These are phyloP conservation scores for Drosophila subquinaria DNA, from an alignment of 2,888 invertebrate species.

Conservation along the genomic window DNA sequence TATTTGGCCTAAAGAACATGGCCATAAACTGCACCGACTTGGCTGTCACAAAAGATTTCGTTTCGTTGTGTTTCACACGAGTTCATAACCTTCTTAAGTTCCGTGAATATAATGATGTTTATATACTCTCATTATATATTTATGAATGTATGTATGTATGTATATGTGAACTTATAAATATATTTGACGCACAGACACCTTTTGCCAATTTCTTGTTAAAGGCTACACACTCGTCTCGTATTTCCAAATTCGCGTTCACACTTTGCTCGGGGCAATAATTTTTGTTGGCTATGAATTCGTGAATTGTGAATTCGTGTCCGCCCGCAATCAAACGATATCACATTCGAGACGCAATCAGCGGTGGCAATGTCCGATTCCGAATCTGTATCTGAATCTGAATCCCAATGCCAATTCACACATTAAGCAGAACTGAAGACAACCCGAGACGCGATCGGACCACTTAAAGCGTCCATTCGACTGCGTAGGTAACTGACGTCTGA, in stretches of 20 bases:
- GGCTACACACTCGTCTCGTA: neutral
- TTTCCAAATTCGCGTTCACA: slow-evolving; percentile 20
- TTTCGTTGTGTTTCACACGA: neutral
- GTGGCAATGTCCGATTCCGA: slow-evolving; percentile 41
- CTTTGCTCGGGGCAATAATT: slow-evolving; percentile 21
- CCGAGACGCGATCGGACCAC: slow-evolving; percentile 40
- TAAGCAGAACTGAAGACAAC: slow-evolving; percentile 12
- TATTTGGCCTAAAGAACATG: slow-evolving; percentile 39
- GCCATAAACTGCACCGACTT: slow-evolving; percentile 13
- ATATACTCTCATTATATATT: neutral
- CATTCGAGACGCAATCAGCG: slow-evolving; percentile 24
- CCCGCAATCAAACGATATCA: slow-evolving; percentile 32
- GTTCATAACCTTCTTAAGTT: slow-evolving; percentile 6
- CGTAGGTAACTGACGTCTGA: slow-evolving; percentile 68
- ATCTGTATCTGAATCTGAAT: neutral
- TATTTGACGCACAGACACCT: slow-evolving; percentile 28
- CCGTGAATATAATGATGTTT: neutral
- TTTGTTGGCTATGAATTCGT: slow-evolving; percentile 7
- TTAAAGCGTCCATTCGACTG: slow-evolving; percentile 61
- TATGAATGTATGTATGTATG: neutral
- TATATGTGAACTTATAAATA: neutral
- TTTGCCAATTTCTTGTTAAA: slow-evolving; percentile 29
- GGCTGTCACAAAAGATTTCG: neutral
- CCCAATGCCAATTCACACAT: slow-evolving; percentile 40
- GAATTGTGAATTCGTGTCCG: slow-evolving; percentile 20